phyloP scores from a whole-genome alignment of 2,797 vertebrate genomes.

The Alouatta caraya region DNA sequence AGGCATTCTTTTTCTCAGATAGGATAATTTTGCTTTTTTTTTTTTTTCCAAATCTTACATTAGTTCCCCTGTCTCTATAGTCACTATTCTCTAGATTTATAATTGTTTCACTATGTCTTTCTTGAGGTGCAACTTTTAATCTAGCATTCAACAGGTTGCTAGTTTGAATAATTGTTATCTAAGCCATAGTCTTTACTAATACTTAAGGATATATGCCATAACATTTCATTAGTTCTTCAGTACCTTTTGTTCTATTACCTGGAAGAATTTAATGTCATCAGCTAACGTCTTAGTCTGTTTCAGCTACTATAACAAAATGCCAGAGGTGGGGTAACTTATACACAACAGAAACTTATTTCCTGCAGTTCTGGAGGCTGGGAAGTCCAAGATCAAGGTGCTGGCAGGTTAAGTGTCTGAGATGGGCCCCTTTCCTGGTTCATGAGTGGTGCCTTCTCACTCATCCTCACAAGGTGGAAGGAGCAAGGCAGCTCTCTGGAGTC shows the following conservation, averaged over 20 bases:
- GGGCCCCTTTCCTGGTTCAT: neutral
- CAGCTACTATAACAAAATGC: neutral
- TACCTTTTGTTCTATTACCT: neutral
- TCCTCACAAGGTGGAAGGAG: neutral
- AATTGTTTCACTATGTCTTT: neutral
- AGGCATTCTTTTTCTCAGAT: neutral
- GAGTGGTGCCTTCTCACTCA: neutral
- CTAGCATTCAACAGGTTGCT: neutral
- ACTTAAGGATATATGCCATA: neutral
- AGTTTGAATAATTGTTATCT: neutral
- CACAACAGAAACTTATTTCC: neutral
- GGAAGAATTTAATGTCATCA: neutral
- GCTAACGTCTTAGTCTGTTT: neutral
- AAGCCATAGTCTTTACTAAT: neutral
- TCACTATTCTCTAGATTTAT: neutral
- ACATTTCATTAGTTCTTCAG: neutral
- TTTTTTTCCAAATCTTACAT: neutral
- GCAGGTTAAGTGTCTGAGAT: neutral
- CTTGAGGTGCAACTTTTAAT: neutral
- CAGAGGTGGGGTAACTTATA: neutral
- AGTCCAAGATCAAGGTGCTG: neutral
- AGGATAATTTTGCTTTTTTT: neutral
- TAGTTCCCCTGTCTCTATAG: neutral
- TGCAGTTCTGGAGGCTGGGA: neutral
- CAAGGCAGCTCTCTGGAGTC: neutral